Base-by-base conservation (phyloP, 2,888 invertebrate species). In the Ophioninae sp. region DNA sequence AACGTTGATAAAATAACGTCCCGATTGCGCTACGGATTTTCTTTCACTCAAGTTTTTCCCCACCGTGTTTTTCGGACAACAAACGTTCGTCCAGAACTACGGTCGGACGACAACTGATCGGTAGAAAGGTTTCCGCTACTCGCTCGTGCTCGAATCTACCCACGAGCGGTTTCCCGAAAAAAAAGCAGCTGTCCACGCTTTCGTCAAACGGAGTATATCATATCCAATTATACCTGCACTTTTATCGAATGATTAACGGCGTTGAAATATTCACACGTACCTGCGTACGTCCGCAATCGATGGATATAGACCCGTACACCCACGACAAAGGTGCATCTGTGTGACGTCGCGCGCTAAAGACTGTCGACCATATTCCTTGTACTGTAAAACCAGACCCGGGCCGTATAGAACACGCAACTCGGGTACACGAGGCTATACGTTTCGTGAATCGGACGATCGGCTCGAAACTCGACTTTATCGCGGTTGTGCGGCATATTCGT, bases 401-500 rank as follows among this genome's bases (percentile, higher is more conserved):
- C 76, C 41, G 56, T 58, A 23, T 59, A 58, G n/a, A 10, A 51
- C 51, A 51, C 51, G 51, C 51, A 13, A 51, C 51, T 51, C 39
- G n/a, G 8, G 37, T n/a, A 76, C 30, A 69, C 37, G 41, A 6
- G 30, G 58, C 51, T 37, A 71, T 51, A 76, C 65, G 71, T 67
- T 37, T 73, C 3, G 51, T 56, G 6, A 64, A 74, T 59, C 69
- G 74, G 65, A 58, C 75, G 73, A 79, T 79, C 72, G 51, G 74
- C 59, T 41, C 30, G 75, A 82, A 79, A 79, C 79, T 81, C 76
- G 58, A 51, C 44, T 79, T 84, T 84, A 81, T 84, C 81, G 81
- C 75, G 6, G 69, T 59, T 3, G 81, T 67, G 58, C 30, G 30
- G 51, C 64, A 56, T 71, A 71, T 81, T 75, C 79, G 84, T 84